Evolutionary conservation across 2,113 vertebrate species (phyloP), one percentile per base, ranked within the genome.

Genomic region (Platycercus adscitus): DNA sequence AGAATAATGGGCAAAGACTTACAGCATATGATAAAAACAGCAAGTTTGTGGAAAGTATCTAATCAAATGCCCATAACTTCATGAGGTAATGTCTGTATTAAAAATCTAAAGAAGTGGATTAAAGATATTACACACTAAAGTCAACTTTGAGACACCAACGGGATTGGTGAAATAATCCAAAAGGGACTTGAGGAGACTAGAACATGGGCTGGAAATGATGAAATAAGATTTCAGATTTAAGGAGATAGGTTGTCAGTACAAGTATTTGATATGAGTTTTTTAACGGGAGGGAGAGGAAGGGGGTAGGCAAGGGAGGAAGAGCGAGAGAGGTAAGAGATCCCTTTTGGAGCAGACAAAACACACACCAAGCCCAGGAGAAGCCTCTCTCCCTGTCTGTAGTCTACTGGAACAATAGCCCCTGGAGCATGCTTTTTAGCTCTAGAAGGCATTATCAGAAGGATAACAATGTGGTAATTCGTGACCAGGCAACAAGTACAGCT

Each of bases 61-160:
- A 95, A 95, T 95, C 93, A 93, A 92, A 79, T 6, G 1, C 47
- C 77, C 91, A 12, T 52, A 92, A 72, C 24, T 91, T 92, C 78
- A 95, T 95, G 93, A 96, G 89, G 95, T 96, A 92, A 95, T 71
- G 91, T 95, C 91, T 95, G 77, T 79, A 91, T 93, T 68, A 97
- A 91, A 52, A 92, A 79, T 78, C 80, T 64, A 68, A 92, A 86
- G 60, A 78, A 81, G 5, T 26, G n/a, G 18, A 89, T 88, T 86
- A 94, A 90, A 78, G 9, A 66, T 37, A 37, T 37, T 37, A 29
- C 39, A 81, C 68, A 90, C 6, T 46, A 91, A 78, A 93, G 56
- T 49, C 55, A 91, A 44, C 47, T 75, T 0, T 71, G 47, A 43
- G 72, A 91, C 69, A 92, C 18, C 77, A 76, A 17, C 7, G 31